Evolutionary conservation across 1,140 invertebrate genomes (phyloP).

Genomic region (Caenorhabditis briggsae): DNA sequence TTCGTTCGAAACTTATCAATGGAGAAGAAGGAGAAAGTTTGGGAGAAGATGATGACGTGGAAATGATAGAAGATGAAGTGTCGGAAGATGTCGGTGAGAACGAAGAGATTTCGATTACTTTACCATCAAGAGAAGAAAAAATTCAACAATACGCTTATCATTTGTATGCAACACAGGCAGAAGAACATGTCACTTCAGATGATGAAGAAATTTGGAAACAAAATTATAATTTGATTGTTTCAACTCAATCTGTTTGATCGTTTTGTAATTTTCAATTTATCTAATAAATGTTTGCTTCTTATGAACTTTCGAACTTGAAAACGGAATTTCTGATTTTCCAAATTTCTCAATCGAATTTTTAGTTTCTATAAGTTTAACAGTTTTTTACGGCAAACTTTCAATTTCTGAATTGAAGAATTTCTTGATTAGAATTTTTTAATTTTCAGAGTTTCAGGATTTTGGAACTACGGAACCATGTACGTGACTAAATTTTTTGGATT

Average conservation of each 20-base stretch:
- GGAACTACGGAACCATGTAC: no score
- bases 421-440: no score
- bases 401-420: no score
- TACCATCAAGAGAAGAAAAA: slow-evolving; percentile 46
- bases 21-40: neutral
- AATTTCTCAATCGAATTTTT: no score
- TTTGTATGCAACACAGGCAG: slow-evolving; percentile 45
- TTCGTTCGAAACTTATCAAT: slow-evolving; percentile 12
- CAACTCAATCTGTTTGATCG: slow-evolving; percentile 35
- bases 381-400: no score
- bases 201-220: slow-evolving; percentile 52
- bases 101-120: slow-evolving; percentile 39
- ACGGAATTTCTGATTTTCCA: no score
- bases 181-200: slow-evolving; percentile 42
- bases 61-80: slow-evolving; percentile 43
- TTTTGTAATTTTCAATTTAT: neutral
- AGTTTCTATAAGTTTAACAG: no score
- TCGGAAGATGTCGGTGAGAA: slow-evolving; percentile 28
- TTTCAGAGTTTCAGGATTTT: no score
- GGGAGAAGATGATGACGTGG: slow-evolving; percentile 14
- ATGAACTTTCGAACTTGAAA: no score
- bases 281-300: neutral
- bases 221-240: slow-evolving; percentile 48
- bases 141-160: slow-evolving; percentile 50
- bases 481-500: no score